phyloP scores from a whole-genome alignment of 2,797 vertebrate species.

The Nannoperca obscura region DNA sequence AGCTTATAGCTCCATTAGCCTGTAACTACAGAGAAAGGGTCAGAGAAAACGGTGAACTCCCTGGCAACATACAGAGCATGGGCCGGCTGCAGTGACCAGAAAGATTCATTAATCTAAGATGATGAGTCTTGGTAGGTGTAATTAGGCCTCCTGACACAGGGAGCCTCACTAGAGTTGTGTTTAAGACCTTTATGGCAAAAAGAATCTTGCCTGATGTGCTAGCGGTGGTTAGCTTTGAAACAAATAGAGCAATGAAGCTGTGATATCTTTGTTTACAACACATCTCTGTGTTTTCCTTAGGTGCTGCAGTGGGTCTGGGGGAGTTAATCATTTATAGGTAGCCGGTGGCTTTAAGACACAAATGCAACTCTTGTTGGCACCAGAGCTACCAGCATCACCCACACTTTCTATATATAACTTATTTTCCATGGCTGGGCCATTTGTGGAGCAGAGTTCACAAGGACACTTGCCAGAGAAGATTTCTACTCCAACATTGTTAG shows the following conservation, averaged over 20 bases:
- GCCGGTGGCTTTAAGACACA: constrained; percentile 81
- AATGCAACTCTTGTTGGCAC: constrained; percentile 81
- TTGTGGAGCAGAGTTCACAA: constrained; percentile 82
- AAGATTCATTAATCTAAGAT: constrained; percentile 82
- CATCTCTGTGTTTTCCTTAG: constrained; percentile 63
- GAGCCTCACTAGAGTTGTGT: constrained; percentile 64
- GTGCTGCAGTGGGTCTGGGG: constrained; percentile 67
- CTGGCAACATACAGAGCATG: constrained; percentile 71
- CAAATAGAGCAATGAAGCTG: constrained; percentile 65
- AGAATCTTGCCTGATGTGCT: constrained; percentile 50
- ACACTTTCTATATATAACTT: constrained; percentile 86
- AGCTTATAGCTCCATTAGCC: constrained; percentile 83
- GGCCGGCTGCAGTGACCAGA: constrained; percentile 66
- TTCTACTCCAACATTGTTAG: constrained; percentile 73
- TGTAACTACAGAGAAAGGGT: constrained; percentile 80
- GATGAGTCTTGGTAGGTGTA: constrained; percentile 79
- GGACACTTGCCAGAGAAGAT: constrained; percentile 75
- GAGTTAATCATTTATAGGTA: constrained; percentile 80
- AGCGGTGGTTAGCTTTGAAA: constrained; percentile 60
- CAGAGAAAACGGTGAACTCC: constrained; percentile 77
- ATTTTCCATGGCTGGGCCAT: constrained; percentile 84
- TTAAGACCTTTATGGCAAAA: constrained; percentile 63
- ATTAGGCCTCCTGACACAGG: constrained; percentile 82
- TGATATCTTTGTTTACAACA: constrained; percentile 62
- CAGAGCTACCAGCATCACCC: constrained; percentile 79